Evolutionary conservation across 1,140 invertebrate genomes (phyloP).

Genomic region (Ridgeia piscesae): DNA sequence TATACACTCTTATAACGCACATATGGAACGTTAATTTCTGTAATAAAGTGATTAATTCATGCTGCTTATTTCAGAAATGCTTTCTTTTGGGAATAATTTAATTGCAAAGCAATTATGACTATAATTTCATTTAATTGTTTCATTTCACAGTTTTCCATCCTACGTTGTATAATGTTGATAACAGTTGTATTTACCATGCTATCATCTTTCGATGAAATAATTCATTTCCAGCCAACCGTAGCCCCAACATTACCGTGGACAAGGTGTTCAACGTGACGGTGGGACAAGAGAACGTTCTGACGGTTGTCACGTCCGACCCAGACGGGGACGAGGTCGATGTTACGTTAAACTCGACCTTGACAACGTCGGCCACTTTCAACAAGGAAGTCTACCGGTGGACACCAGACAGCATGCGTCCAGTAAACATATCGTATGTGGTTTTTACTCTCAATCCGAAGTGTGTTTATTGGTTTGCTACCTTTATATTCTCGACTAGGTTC

Average conservation of each 20-base stretch:
- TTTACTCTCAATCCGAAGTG: neutral
- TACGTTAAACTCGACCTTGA: neutral
- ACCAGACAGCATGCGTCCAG: neutral
- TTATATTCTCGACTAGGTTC: neutral
- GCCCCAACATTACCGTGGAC: neutral
- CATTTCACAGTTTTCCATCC: no score
- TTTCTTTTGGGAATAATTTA: no score
- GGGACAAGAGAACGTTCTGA: neutral
- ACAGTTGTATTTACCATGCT: no score
- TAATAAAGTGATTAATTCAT: no score
- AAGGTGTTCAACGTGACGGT: neutral
- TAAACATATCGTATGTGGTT: neutral
- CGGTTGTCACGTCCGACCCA: neutral
- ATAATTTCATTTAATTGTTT: no score
- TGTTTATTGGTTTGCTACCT: neutral
- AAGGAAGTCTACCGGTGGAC: neutral
- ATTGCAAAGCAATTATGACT: no score
- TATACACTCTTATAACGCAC: no score
- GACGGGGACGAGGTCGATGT: neutral
- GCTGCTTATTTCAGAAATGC: no score
- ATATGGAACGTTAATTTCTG: no score
- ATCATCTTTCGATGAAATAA: neutral
- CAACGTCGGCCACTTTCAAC: neutral
- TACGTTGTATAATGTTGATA: no score
- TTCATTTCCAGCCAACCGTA: neutral